Evolutionary conservation across 1,140 invertebrate genomes (phyloP).

Genomic region (Maniola jurtina): DNA sequence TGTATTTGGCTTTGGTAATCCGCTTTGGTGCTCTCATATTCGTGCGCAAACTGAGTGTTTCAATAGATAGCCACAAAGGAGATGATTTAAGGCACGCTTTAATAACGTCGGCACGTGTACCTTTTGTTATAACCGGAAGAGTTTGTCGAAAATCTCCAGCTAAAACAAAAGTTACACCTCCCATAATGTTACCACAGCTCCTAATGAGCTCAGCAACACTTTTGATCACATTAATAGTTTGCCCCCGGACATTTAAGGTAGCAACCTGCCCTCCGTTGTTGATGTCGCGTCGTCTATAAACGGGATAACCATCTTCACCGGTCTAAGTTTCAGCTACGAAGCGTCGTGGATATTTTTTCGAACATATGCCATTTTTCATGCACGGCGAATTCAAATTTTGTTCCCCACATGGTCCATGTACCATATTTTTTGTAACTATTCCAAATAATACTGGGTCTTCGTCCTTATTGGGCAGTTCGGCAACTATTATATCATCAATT

Average conservation of each 20-base stretch:
- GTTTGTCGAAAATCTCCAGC: slow-evolving; percentile 23
- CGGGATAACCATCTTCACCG: too few relatives aligned
- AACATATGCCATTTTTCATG: slow-evolving; percentile 5
- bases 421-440: slow-evolving; percentile 5
- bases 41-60: slow-evolving; percentile 57
- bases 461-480: slow-evolving; percentile 66
- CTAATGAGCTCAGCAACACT: too few relatives aligned
- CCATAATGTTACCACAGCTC: too few relatives aligned
- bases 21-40: slow-evolving; percentile 24
- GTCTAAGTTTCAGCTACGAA: too few relatives aligned
- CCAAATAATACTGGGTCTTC: slow-evolving; percentile 38
- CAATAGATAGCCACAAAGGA: slow-evolving; percentile 15
- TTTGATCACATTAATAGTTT: too few relatives aligned
- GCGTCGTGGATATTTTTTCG: slow-evolving; percentile 6
- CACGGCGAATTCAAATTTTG: background rate
- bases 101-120: slow-evolving; percentile 23
- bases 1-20: too few relatives aligned
- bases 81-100: slow-evolving; percentile 25
- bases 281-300: too few relatives aligned
- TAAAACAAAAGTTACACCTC: slow-evolving; percentile 24
- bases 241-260: too few relatives aligned
- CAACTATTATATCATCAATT: slow-evolving; percentile 64
- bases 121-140: slow-evolving; percentile 21
- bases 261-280: too few relatives aligned
- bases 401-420: slow-evolving; percentile 5